Percentiles rank a stretch among this genome's conserved stretches.
Conservation (phyloP, 2,113 vertebrate species). For the Oncorhynchus clarkii region DNA sequence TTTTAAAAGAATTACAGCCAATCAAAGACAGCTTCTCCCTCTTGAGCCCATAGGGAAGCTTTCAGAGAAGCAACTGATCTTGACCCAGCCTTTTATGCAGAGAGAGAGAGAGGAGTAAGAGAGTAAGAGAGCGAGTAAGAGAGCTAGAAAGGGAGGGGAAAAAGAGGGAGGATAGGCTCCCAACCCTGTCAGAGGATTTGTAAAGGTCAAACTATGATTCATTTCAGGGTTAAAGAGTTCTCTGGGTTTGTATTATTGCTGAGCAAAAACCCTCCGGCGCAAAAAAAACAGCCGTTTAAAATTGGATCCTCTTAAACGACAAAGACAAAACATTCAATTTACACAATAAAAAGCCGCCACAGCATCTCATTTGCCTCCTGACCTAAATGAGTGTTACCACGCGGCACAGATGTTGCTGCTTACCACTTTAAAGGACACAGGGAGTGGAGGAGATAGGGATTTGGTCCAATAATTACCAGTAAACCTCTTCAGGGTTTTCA, state of each 20-base stretch:
- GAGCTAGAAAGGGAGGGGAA: neutral
- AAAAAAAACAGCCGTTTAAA: constrained; percentile 30
- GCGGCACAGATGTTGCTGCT: constrained; percentile 35
- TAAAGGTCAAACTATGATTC: constrained; percentile 62
- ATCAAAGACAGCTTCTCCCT: constrained; percentile 15
- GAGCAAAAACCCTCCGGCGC: constrained; percentile 6
- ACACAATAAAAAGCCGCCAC: constrained; percentile 26
- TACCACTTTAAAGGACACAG: constrained; percentile 45
- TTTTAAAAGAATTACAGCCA: constrained; percentile 17
- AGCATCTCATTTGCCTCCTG: constrained; percentile 31
- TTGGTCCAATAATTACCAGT: constrained; percentile 31
- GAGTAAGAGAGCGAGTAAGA: neutral
- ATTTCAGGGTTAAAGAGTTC: constrained; percentile 27
- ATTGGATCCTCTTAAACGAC: constrained; percentile 18
- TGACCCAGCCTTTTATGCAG: neutral
- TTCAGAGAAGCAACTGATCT: neutral
- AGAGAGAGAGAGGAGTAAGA: neutral
- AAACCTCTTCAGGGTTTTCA: constrained; percentile 49
- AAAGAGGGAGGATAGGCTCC: constrained; percentile 12
- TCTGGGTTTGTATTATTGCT: constrained; percentile 36
- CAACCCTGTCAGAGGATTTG: constrained; percentile 19
- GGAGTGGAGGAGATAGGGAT: constrained; percentile 24
- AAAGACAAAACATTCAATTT: constrained; percentile 38
- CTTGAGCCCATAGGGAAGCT: neutral
- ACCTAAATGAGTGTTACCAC: constrained; percentile 22